These are phyloP conservation scores for Brachyopa scutellaris DNA, from an alignment of 2,888 invertebrate genomes.

Conservation along the genomic window DNA sequence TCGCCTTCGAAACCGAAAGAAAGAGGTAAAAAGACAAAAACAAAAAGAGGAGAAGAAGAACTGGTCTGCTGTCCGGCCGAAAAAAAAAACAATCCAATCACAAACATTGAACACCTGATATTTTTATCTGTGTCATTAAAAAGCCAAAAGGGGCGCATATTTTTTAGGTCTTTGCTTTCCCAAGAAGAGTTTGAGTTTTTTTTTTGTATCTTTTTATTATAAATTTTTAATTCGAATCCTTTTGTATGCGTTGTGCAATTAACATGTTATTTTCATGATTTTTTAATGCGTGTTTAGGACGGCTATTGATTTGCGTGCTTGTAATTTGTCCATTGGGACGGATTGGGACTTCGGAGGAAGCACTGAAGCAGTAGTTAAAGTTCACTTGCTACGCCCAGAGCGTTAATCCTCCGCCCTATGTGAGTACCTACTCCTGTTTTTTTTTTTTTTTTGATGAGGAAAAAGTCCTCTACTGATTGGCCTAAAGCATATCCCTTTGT, in stretches of 20 bases:
- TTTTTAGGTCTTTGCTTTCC: conserved; percentile 35
- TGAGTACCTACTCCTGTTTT: background rate
- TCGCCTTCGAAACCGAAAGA: background rate
- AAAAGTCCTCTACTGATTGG: conserved; percentile 39
- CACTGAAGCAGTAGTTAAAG: conserved; percentile 57
- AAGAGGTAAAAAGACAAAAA: background rate
- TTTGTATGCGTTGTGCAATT: conserved; percentile 40
- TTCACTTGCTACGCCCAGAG: conserved; percentile 40
- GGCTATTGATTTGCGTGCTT: conserved; percentile 56
- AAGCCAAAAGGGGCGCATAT: conserved; percentile 41
- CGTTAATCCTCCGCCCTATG: conserved; percentile 20
- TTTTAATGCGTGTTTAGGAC: conserved; percentile 38
- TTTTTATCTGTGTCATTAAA: conserved; percentile 69
- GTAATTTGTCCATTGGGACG: conserved; percentile 41
- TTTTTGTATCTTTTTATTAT: conserved; percentile 17
- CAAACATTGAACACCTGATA: conserved; percentile 72
- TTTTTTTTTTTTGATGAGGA: background rate
- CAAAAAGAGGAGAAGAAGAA: conserved; percentile 12
- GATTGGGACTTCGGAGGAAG: no score
- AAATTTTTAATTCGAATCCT: conserved; percentile 50
- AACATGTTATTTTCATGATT: conserved; percentile 52
- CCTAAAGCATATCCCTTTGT: conserved; percentile 46
- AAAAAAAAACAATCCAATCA: conserved; percentile 64
- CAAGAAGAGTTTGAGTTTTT: conserved; percentile 25
- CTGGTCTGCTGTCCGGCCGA: conserved; percentile 44